Percentiles rank a stretch among this genome's conserved stretches.
These are phyloP conservation scores for Melanotaenia parkinsoni DNA, from an alignment of 2,797 vertebrate species.

Conservation along the genomic window DNA sequence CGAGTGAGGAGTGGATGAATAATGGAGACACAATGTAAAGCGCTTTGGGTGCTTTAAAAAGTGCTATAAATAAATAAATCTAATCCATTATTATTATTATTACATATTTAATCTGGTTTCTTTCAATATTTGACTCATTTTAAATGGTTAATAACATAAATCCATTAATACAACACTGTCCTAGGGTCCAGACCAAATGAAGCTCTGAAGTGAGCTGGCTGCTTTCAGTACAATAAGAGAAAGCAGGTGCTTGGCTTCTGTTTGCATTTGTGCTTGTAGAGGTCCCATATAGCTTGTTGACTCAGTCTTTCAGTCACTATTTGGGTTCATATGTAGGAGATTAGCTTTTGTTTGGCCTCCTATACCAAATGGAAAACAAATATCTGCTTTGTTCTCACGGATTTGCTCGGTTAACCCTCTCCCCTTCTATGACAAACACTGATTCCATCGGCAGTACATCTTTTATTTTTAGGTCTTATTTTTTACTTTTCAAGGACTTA, in stretches of 20 bases:
- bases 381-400: neutral
- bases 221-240: conserved; percentile 10
- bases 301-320: conserved; percentile 9
- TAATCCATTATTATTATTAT: too few species aligned
- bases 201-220: neutral
- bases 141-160: neutral
- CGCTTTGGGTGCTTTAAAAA: too few species aligned
- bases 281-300: conserved; percentile 28
- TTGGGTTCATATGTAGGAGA: neutral
- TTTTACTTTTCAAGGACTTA: too few species aligned
- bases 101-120: too few species aligned
- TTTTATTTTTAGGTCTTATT: too few species aligned
- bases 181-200: neutral
- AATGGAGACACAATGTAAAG: too few species aligned
- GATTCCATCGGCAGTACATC: too few species aligned
- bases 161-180: too few species aligned
- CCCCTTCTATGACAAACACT: too few species aligned
- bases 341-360: neutral
- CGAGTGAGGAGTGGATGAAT: too few species aligned
- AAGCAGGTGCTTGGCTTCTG: conserved; percentile 45
- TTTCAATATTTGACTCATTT: neutral
- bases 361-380: neutral
- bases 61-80: too few species aligned
- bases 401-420: neutral
- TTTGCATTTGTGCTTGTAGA: conserved; percentile 42